Percentiles rank a stretch among this genome's conserved stretches.
These are phyloP conservation scores for Ochotona curzoniae DNA, from an alignment of 2,113 vertebrate genomes.

Conservation along the genomic window DNA sequence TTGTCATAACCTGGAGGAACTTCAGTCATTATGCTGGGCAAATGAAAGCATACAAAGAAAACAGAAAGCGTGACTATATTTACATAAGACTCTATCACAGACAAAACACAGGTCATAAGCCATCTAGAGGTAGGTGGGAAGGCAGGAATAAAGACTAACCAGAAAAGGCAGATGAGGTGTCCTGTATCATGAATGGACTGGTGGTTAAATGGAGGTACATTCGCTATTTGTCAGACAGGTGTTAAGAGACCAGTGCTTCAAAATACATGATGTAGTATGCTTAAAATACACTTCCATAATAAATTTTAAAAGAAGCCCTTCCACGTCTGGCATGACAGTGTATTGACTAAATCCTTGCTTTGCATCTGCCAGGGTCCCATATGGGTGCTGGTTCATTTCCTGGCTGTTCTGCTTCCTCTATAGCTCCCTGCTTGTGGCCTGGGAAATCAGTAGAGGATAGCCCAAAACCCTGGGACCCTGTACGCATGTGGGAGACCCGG, in stretches of 20 bases:
- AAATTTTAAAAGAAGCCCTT: not conserved
- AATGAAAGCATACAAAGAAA: not conserved
- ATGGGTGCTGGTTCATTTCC: too few relatives aligned
- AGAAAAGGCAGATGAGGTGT: not conserved
- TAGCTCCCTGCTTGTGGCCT: too few relatives aligned
- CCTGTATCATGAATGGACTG: not conserved
- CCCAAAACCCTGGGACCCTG: too few relatives aligned
- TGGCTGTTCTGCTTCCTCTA: too few relatives aligned
- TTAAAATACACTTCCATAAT: not conserved
- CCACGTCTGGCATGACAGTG: too few relatives aligned
- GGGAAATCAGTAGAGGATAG: too few relatives aligned
- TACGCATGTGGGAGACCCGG: too few relatives aligned
- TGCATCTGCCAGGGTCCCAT: too few relatives aligned
- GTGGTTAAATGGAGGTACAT: not conserved
- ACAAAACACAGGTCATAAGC: not conserved
- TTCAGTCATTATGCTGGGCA: not conserved
- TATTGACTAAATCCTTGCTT: too few relatives aligned
- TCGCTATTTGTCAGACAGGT: not conserved
- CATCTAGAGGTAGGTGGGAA: not conserved
- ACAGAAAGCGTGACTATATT: not conserved
- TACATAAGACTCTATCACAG: not conserved
- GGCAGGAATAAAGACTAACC: not conserved
- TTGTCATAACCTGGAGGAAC: not conserved
- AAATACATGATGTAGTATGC: not conserved
- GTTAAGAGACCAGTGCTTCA: not conserved